Conservation (phyloP, 2,113 vertebrate species). For the Lipophrys pholis region DNA sequence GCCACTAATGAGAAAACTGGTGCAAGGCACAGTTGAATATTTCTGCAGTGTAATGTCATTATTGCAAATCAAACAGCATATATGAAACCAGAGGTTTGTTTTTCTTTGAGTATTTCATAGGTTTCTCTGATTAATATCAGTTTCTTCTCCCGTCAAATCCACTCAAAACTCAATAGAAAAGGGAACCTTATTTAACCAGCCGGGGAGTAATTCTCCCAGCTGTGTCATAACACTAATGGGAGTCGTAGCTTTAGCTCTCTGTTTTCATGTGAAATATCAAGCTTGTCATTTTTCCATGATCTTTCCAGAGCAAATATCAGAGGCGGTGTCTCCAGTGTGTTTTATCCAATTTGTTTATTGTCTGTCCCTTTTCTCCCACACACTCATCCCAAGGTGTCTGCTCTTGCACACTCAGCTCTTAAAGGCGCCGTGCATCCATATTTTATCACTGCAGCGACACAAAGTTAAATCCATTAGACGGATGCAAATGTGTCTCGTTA, state of each 20-base stretch:
- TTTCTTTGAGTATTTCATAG: neutral
- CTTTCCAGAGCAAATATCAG: conserved; percentile 49
- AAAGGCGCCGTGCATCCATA: conserved; percentile 62
- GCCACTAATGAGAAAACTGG: neutral
- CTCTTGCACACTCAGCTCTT: conserved; percentile 51
- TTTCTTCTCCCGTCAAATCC: neutral
- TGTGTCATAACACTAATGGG: conserved; percentile 10
- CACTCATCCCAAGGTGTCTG: conserved; percentile 58
- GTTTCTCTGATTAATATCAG: neutral
- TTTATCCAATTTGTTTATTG: conserved; percentile 52
- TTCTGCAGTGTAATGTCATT: neutral
- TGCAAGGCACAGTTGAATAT: neutral
- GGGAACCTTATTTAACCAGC: neutral
- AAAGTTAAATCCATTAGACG: conserved; percentile 48
- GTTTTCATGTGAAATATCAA: conserved; percentile 31
- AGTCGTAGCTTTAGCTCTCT: neutral
- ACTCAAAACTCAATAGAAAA: neutral
- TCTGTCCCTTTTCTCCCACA: conserved; percentile 50
- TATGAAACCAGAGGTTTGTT: neutral
- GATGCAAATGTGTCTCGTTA: conserved; percentile 26
- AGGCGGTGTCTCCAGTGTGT: conserved; percentile 24
- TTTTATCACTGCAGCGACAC: conserved; percentile 38
- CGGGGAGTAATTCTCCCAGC: neutral
- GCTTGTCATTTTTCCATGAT: conserved; percentile 15
- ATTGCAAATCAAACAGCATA: neutral